phyloP scores from a whole-genome alignment of 2,888 invertebrate species.

The Hyposoter dolosus region DNA sequence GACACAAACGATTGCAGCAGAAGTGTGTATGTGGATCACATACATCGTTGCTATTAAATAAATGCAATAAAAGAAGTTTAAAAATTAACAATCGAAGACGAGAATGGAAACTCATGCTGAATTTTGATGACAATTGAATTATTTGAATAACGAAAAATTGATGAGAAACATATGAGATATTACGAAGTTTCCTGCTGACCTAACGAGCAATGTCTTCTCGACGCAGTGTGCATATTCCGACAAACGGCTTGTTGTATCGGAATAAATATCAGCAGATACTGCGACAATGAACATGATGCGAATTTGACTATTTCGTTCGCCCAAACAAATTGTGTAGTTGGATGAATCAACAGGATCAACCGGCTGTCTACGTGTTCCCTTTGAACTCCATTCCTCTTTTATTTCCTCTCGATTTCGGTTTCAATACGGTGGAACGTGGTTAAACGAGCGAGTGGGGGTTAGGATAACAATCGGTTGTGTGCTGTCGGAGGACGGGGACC shows the following conservation, averaged over 20 bases:
- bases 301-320: conserved; percentile 6
- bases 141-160: too few species aligned
- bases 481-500: neutral
- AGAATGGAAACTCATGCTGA: neutral
- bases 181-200: neutral
- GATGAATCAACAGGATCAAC: conserved; percentile 32
- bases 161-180: neutral
- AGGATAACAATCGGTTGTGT: conserved; percentile 10
- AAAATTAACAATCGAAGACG: neutral
- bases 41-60: neutral
- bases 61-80: neutral
- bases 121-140: too few species aligned
- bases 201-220: neutral
- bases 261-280: conserved; percentile 28
- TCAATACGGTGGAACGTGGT: neutral
- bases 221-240: neutral
- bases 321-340: conserved; percentile 52
- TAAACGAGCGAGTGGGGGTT: neutral
- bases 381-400: conserved; percentile 1
- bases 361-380: conserved; percentile 23
- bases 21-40: conserved; percentile 24
- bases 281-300: conserved; percentile 6
- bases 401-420: conserved; percentile 10
- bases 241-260: conserved; percentile 27
- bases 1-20: neutral